Percentiles rank a stretch among this genome's conserved stretches.
These are phyloP conservation scores for Pegoplata infirma DNA, from an alignment of 2,888 invertebrate genomes.

Conservation along the genomic window DNA sequence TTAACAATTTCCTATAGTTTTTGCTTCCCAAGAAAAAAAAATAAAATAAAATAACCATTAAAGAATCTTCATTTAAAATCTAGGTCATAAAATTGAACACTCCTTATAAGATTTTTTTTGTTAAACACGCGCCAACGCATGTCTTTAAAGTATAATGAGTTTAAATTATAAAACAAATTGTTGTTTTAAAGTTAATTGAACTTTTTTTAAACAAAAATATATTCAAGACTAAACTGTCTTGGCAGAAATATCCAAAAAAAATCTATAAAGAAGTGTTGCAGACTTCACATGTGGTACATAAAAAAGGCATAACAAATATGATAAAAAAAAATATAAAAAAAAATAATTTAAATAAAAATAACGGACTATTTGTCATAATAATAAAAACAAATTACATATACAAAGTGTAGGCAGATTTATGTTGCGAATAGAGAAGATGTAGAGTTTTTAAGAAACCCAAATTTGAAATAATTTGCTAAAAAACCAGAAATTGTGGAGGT, in stretches of 20 bases:
- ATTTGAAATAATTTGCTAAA: neutral
- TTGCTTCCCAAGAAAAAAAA: too few species aligned
- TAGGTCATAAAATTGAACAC: neutral
- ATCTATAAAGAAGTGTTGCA: neutral
- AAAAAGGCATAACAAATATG: too few species aligned
- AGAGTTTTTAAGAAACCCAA: neutral
- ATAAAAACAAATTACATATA: neutral
- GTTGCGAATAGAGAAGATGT: neutral
- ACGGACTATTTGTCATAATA: conserved; percentile 42
- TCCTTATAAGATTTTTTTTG: too few species aligned
- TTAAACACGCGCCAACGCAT: neutral
- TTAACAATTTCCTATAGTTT: neutral
- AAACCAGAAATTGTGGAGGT: neutral
- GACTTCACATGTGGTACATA: neutral
- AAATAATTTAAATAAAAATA: conserved; percentile 33
- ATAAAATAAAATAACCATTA: neutral
- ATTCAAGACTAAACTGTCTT: neutral
- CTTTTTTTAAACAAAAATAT: neutral
- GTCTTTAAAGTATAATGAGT: neutral
- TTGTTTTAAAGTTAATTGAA: neutral
- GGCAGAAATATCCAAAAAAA: neutral
- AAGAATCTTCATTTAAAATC: neutral
- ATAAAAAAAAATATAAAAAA: neutral
- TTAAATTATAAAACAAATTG: neutral
- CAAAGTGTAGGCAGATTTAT: neutral